Percentiles rank a stretch among this genome's conserved stretches.
Evolutionary conservation across 2,797 vertebrate species (phyloP).

Genomic region (Urosaurus nigricauda): DNA sequence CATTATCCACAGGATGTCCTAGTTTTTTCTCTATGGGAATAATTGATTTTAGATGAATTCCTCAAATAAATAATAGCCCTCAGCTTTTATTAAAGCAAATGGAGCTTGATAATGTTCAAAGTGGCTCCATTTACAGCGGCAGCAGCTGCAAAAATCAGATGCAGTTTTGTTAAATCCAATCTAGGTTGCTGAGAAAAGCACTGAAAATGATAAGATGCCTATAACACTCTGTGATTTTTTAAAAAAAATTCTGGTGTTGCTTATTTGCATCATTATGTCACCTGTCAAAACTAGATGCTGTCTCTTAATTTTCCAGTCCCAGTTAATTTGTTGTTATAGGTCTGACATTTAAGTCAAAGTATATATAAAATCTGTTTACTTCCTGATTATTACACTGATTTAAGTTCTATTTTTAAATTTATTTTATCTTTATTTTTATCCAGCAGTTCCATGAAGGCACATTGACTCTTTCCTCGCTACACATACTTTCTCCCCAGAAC

Average conservation of each 20-base stretch:
- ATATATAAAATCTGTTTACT: constrained; percentile 1
- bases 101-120: background rate
- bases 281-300: constrained; percentile 26
- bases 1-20: background rate
- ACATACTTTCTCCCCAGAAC: background rate
- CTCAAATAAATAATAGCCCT: background rate
- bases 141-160: constrained; percentile 31
- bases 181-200: constrained; percentile 30
- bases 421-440: background rate
- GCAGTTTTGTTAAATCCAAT: constrained; percentile 22
- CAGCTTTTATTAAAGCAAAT: constrained; percentile 5
- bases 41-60: constrained; percentile 7
- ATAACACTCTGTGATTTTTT: background rate
- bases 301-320: background rate
- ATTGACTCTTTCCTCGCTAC: no score
- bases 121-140: background rate
- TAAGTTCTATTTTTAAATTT: background rate
- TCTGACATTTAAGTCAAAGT: constrained; percentile 11
- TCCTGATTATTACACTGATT: background rate
- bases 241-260: constrained; percentile 16
- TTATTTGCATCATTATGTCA: constrained; percentile 27
- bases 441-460: background rate
- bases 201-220: background rate
- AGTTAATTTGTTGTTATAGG: background rate
- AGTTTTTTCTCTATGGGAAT: constrained; percentile 13